These are phyloP conservation scores for Ornithorhynchus anatinus DNA, from an alignment of 2,113 vertebrate genomes.

Conservation along the genomic window DNA sequence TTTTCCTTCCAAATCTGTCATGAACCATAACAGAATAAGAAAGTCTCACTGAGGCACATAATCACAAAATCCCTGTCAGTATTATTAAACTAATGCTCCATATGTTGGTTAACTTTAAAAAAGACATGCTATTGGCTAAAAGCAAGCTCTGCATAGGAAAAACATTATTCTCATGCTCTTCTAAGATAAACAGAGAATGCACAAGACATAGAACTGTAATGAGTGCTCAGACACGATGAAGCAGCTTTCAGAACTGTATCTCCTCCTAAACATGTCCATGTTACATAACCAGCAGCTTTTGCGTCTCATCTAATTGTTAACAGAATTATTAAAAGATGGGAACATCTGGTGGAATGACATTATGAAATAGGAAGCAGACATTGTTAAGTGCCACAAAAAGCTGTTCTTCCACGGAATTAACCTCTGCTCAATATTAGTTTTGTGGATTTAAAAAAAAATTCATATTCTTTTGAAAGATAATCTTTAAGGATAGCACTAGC, in stretches of 20 bases:
- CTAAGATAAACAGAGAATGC: too few relatives aligned
- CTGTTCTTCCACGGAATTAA: conserved; percentile 47
- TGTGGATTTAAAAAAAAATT: too few relatives aligned
- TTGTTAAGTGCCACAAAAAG: conserved; percentile 15
- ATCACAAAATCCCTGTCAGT: too few relatives aligned
- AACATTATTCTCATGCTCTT: too few relatives aligned
- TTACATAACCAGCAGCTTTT: not conserved
- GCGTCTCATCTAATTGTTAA: not conserved
- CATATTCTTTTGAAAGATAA: too few relatives aligned
- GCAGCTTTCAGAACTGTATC: not conserved
- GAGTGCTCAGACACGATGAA: too few relatives aligned
- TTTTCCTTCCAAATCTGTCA: not conserved
- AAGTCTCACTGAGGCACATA: fast-evolving
- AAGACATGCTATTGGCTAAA: too few relatives aligned
- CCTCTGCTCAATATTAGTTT: conserved; percentile 31
- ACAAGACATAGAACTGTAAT: too few relatives aligned
- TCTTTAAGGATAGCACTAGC: too few relatives aligned
- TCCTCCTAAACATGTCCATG: not conserved
- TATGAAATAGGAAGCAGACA: conserved; percentile 15
- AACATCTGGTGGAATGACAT: conserved; percentile 24
- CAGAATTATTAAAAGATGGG: not conserved
- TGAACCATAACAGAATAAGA: not conserved
- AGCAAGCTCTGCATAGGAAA: too few relatives aligned
- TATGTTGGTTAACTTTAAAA: too few relatives aligned
- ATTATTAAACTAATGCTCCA: too few relatives aligned